Evolutionary conservation across 2,113 vertebrate genomes (phyloP).

Genomic region (Gavialis gangeticus): DNA sequence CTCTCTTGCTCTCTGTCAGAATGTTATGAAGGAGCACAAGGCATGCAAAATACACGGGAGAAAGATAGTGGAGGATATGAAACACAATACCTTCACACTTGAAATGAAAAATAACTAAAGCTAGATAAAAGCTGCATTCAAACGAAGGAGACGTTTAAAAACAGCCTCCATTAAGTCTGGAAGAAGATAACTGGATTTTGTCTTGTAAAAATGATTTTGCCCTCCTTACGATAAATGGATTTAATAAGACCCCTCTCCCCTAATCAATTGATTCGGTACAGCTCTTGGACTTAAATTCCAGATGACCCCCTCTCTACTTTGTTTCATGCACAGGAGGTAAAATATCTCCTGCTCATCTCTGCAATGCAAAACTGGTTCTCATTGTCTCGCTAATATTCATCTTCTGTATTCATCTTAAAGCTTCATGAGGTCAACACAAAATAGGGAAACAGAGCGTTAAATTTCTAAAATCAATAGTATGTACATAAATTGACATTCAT

Average conservation of each 20-base stretch:
- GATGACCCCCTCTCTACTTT: background rate
- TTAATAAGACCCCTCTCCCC: slow-evolving; percentile 21
- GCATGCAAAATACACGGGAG: slow-evolving; percentile 31
- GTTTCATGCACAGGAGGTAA: background rate
- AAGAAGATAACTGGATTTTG: background rate
- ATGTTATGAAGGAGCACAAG: slow-evolving; percentile 49
- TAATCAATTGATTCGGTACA: background rate
- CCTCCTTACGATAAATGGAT: slow-evolving; percentile 25
- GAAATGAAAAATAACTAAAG: slow-evolving; percentile 25
- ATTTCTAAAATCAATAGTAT: slow-evolving; percentile 69
- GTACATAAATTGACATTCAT: slow-evolving; percentile 72
- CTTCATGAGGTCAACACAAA: slow-evolving; percentile 65
- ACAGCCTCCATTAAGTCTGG: background rate
- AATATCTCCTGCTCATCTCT: slow-evolving; percentile 37
- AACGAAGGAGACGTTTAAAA: slow-evolving; percentile 15
- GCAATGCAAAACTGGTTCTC: slow-evolving; percentile 2
- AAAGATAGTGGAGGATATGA: slow-evolving; percentile 41
- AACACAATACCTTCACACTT: slow-evolving; percentile 7
- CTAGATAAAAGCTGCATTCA: slow-evolving; percentile 18
- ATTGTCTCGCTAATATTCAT: slow-evolving; percentile 48
- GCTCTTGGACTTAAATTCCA: slow-evolving; percentile 51
- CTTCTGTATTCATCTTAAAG: slow-evolving; percentile 55
- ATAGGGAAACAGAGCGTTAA: slow-evolving; percentile 71
- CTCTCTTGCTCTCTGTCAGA: slow-evolving; percentile 57
- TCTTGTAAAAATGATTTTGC: slow-evolving; percentile 1